Percentiles rank a stretch among this genome's conserved stretches.
phyloP scores from a whole-genome alignment of 2,888 invertebrate genomes.

The Tolmerus cingulatus region DNA sequence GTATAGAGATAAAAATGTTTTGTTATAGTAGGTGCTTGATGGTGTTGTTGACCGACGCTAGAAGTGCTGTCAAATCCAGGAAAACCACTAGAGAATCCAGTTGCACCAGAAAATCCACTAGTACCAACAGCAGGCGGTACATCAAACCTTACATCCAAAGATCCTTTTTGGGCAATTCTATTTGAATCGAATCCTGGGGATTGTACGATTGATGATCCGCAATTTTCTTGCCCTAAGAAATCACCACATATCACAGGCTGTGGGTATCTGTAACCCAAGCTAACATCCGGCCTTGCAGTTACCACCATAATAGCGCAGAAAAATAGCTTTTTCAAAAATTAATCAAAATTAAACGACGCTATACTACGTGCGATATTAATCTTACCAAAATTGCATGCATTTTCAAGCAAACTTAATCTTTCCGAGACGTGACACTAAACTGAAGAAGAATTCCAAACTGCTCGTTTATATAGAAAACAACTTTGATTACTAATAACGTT shows the following conservation, averaged over 20 bases:
- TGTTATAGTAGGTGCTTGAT: constrained; percentile 55
- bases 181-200: not conserved
- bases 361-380: not conserved
- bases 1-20: constrained; percentile 61
- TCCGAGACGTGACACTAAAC: constrained; percentile 40
- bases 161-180: not conserved
- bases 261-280: constrained; percentile 38
- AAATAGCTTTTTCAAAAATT: not conserved
- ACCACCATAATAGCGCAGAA: not conserved
- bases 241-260: constrained; percentile 16
- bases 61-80: not conserved
- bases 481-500: constrained; percentile 44
- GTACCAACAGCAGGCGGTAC: not conserved
- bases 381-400: constrained; percentile 45
- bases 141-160: not conserved
- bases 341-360: not conserved
- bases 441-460: constrained; percentile 39
- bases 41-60: too few relatives aligned
- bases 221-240: not conserved
- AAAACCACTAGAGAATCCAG: not conserved
- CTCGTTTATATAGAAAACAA: constrained; percentile 43
- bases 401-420: constrained; percentile 22
- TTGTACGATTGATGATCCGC: not conserved
- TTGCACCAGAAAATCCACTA: not conserved
- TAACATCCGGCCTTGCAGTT: constrained; percentile 16